Conservation (phyloP, 2,797 vertebrate genomes). For the Rhyacichthys aspro region DNA sequence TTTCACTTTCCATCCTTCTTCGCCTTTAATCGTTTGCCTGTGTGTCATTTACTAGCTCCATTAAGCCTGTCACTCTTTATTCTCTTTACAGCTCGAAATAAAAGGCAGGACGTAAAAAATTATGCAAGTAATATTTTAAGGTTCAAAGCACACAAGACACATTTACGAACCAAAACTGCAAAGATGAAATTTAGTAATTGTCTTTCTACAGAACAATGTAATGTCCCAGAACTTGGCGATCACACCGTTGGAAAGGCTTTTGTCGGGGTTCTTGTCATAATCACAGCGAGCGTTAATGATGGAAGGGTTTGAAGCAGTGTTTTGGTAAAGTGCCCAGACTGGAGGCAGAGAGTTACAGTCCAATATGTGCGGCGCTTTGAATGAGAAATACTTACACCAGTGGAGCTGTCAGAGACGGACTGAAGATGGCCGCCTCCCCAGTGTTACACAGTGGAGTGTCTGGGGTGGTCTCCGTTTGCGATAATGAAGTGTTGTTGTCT, state of each 20-base stretch:
- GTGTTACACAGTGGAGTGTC: conserved; percentile 41
- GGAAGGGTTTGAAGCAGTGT: conserved; percentile 27
- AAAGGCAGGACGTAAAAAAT: not conserved
- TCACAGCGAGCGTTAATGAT: conserved; percentile 13
- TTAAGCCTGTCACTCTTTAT: not conserved
- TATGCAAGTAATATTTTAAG: not conserved
- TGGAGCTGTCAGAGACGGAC: conserved; percentile 39
- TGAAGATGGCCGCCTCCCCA: conserved; percentile 13
- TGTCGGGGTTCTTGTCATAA: conserved; percentile 35
- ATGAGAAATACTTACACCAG: conserved; percentile 36
- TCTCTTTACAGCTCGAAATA: not conserved
- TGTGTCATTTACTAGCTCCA: not conserved
- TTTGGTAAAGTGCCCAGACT: conserved; percentile 24
- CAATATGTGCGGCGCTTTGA: conserved; percentile 19
- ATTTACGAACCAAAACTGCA: conserved; percentile 1
- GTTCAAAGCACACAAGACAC: not conserved
- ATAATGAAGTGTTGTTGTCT: conserved; percentile 68
- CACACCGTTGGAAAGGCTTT: conserved; percentile 14
- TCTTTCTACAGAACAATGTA: conserved; percentile 26
- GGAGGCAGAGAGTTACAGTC: not conserved
- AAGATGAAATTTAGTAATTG: not conserved
- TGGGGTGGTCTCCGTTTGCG: conserved; percentile 38
- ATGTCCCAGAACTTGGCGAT: conserved; percentile 24
- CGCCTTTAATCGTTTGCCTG: not conserved
- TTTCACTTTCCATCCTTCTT: too few relatives aligned